Base-by-base conservation (phyloP, 92 coral and sea anemone genomes). In the Epizoanthus rinbou region DNA sequence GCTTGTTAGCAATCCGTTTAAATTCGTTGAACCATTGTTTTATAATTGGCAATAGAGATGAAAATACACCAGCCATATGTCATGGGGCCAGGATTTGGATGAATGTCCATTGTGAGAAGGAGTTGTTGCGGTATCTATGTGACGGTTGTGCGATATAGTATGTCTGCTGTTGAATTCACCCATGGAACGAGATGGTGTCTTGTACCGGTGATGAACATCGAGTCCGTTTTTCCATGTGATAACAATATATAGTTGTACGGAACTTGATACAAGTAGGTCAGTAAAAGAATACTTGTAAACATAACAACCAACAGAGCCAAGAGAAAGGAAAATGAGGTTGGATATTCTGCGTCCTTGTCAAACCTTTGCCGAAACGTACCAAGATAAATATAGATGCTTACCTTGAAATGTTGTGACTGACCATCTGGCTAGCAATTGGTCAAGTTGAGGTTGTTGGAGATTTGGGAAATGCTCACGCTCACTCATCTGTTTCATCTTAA, bases 1-100 rank as follows among this genome's bases (percentile, higher is more conserved):
- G 53, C 43, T 39, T 50, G 74, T 39, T 69, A 7, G 74, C 74
- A 69, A 16, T 35, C 9, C 74, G 74, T 69, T 69, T 69, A 69
- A 39, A 69, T 39, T 39, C 43, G 74, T 69, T 69, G 43, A 69
- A 69, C 19, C 8, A 5, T 35, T 37, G 74, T 69, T 69, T 69
- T 31, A 72, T 31, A 16, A 58, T 72, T 0, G 76, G 0, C 52
- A 59, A 72, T 28, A 72, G 37, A 37, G 60, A 72, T 17, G 58
- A 72, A 59, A 45, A 47, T 56, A 69, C 54, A n/a, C n/a, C n/a
- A n/a, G 74, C n/a, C 74, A 69, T 24, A 21, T 41, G 74, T 69
- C 24, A 47, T 56, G 6, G 76, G 76, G 57, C 76, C 60, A 19
- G 60, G 76, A 45, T 72, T 72, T n/a, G 76, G 39, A 47, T 72